phyloP scores from a whole-genome alignment of 1,140 invertebrate species.

The Euwallacea fornicatus region DNA sequence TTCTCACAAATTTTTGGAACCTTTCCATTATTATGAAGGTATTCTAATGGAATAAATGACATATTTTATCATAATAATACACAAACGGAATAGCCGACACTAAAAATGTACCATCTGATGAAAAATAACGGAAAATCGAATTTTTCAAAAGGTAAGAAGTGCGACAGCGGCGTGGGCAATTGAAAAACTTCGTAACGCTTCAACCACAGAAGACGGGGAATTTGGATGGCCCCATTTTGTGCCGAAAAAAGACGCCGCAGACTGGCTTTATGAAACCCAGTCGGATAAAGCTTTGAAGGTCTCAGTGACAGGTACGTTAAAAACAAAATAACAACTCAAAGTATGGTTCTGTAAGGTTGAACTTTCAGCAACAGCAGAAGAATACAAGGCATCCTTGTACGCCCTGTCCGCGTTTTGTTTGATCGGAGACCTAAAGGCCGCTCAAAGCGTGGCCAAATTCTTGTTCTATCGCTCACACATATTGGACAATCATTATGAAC shows the following conservation, averaged over 20 bases:
- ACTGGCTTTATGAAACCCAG: constrained; percentile 62
- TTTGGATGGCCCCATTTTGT: constrained; percentile 62
- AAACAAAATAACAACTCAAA: constrained; percentile 18
- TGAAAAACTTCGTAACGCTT: constrained; percentile 59
- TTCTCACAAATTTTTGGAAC: too few species aligned
- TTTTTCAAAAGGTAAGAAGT: constrained; percentile 53
- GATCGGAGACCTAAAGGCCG: constrained; percentile 60
- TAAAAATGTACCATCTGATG: neutral
- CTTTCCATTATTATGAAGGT: too few species aligned
- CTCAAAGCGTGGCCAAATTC: constrained; percentile 64
- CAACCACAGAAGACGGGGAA: constrained; percentile 65
- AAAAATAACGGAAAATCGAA: neutral
- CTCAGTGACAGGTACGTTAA: constrained; percentile 47
- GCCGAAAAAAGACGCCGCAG: constrained; percentile 58
- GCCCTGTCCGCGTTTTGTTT: constrained; percentile 54
- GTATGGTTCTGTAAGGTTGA: too few species aligned
- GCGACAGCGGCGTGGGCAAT: constrained; percentile 59
- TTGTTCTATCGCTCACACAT: constrained; percentile 64
- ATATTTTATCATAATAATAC: too few species aligned
- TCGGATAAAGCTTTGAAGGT: constrained; percentile 53
- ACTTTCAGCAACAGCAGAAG: constrained; percentile 53
- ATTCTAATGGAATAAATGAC: too few species aligned
- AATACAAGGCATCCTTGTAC: constrained; percentile 57
- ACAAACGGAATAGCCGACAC: too few species aligned
- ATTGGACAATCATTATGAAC: constrained; percentile 61